Evolutionary conservation across 30 jellyfish, hydroid and myxozoan species (phyloP).

Genomic region (Phacellophora camtschatica): DNA sequence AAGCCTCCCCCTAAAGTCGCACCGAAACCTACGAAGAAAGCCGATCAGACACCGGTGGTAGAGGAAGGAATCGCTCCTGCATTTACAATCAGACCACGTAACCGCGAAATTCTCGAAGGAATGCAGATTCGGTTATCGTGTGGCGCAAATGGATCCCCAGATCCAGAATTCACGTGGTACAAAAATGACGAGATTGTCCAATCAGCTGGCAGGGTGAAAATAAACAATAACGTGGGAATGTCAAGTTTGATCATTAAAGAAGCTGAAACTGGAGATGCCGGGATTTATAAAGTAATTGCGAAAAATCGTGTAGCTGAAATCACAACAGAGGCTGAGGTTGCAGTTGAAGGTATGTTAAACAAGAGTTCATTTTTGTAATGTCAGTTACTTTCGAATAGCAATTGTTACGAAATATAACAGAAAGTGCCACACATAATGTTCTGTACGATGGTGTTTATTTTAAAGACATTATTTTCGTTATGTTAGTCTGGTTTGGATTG

Average conservation of each 20-base stretch:
- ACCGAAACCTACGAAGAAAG: slow-evolving; percentile 44
- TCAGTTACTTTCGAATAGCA: too few relatives aligned
- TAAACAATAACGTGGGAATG: slow-evolving; percentile 73
- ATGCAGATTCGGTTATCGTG: slow-evolving; percentile 68
- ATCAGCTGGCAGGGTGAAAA: slow-evolving; percentile 29
- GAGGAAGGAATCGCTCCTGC: slow-evolving; percentile 63
- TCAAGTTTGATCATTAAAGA: slow-evolving; percentile 75
- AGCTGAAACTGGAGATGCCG: slow-evolving; percentile 73
- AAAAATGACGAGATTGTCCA: slow-evolving; percentile 67
- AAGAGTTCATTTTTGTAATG: too few relatives aligned
- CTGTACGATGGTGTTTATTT: too few relatives aligned
- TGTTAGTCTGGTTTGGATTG: too few relatives aligned
- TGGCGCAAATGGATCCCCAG: slow-evolving; percentile 80
- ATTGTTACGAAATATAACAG: too few relatives aligned
- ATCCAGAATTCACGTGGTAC: slow-evolving; percentile 83
- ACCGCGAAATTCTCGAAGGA: slow-evolving; percentile 74
- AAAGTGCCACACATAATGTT: too few relatives aligned
- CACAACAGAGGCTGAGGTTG: slow-evolving; percentile 74
- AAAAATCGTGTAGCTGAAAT: slow-evolving; percentile 77
- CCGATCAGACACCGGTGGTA: background rate
- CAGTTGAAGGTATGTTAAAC: slow-evolving; percentile 76
- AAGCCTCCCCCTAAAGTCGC: slow-evolving; percentile 78
- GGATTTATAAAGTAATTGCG: slow-evolving; percentile 80
- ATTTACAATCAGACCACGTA: slow-evolving; percentile 71
- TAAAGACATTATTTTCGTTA: too few relatives aligned